phyloP scores from a whole-genome alignment of 1,140 invertebrate species.

The Leptoteleia sp. region DNA sequence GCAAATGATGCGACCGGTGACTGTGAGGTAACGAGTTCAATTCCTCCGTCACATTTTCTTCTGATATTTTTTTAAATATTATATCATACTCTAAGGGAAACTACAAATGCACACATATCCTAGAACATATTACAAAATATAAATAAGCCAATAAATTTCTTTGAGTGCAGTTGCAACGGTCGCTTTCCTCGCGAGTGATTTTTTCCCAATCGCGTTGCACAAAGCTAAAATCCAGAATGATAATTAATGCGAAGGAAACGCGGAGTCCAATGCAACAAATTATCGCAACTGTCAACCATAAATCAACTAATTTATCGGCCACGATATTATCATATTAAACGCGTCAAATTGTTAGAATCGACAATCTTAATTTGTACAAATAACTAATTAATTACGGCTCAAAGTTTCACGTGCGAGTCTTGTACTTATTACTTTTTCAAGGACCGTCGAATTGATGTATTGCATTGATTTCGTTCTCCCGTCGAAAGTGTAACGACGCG shows the following conservation, averaged over 20 bases:
- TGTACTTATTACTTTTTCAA: slow-evolving; percentile 60
- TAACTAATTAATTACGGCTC: slow-evolving; percentile 52
- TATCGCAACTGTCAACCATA: slow-evolving; percentile 13
- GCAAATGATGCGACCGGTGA: no score
- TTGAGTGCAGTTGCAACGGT: no score
- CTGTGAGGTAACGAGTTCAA: no score
- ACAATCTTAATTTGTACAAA: slow-evolving; percentile 56
- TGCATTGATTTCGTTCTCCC: slow-evolving; percentile 41
- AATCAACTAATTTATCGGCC: slow-evolving; percentile 13
- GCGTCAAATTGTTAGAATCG: slow-evolving; percentile 34
- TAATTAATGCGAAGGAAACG: slow-evolving; percentile 2
- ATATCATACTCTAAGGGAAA: no score
- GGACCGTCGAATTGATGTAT: slow-evolving; percentile 51
- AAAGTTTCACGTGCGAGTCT: slow-evolving; percentile 48
- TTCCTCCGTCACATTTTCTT: no score
- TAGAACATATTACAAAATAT: no score
- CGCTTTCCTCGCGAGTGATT: not conserved
- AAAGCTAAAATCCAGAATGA: not conserved
- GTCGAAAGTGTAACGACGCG: slow-evolving; percentile 44
- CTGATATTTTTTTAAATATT: no score
- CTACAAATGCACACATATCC: no score
- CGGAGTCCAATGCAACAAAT: slow-evolving; percentile 10
- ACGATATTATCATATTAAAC: slow-evolving; percentile 22
- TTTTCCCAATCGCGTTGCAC: not conserved
- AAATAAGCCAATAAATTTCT: no score